Conservation (phyloP, 1,140 invertebrate genomes). For the Cydia strobilella region DNA sequence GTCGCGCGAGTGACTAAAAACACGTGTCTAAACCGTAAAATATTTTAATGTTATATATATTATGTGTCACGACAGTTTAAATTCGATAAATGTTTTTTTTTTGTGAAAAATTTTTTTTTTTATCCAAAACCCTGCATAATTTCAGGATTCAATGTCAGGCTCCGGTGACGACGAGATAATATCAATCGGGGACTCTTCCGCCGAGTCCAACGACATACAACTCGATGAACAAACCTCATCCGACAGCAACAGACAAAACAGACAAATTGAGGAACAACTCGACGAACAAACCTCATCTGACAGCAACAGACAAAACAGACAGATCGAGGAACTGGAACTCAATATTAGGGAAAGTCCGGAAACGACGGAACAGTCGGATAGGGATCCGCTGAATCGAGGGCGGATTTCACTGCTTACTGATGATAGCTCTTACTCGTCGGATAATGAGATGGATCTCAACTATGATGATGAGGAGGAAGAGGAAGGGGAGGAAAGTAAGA, state of each 20-base stretch:
- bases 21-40: too few species aligned
- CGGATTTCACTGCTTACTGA: constrained; percentile 62
- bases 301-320: constrained; percentile 36
- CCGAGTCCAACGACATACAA: constrained; percentile 49
- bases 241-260: constrained; percentile 34
- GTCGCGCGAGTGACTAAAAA: too few species aligned
- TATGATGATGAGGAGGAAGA: constrained; percentile 55
- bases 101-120: too few species aligned
- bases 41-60: too few species aligned
- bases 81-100: too few species aligned
- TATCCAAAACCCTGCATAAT: background rate
- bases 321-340: background rate
- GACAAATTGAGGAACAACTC: constrained; percentile 37
- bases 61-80: too few species aligned
- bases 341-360: background rate
- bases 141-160: background rate
- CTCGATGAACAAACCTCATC: constrained; percentile 43
- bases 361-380: constrained; percentile 19
- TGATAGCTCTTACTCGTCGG: constrained; percentile 58
- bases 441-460: constrained; percentile 54
- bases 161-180: constrained; percentile 55
- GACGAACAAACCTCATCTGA: constrained; percentile 40
- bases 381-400: constrained; percentile 55
- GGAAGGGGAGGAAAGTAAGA: constrained; percentile 36
- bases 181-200: constrained; percentile 54